A percentile compares a stretch with the other conserved stretches of the same genome.
Conservation (phyloP, 1,140 invertebrate species). For the Sitodiplosis mosellana region DNA sequence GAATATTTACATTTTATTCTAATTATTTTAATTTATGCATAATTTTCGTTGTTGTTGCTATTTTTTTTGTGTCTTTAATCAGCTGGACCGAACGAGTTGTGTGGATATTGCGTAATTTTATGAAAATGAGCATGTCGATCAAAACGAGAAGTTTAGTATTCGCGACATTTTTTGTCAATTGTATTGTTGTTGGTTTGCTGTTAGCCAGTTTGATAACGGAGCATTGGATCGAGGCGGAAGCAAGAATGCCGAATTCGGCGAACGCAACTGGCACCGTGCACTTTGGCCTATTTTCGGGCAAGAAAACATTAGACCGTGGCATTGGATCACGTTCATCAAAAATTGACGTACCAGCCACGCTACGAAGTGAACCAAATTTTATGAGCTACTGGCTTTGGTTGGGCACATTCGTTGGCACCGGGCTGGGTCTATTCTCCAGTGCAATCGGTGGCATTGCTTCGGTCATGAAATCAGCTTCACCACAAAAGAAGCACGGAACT, state of each 20-base stretch:
- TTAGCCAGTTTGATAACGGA: slow-evolving; percentile 71
- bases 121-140: slow-evolving; percentile 9
- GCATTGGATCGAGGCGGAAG: slow-evolving; percentile 67
- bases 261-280: slow-evolving; percentile 59
- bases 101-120: too few species aligned
- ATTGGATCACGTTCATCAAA: slow-evolving; percentile 50
- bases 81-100: too few species aligned
- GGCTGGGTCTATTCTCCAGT: slow-evolving; percentile 17
- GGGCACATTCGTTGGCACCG: slow-evolving; percentile 18
- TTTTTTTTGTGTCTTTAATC: too few species aligned
- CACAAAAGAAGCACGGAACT: slow-evolving; percentile 17
- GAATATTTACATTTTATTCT: too few species aligned
- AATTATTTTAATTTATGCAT: too few species aligned
- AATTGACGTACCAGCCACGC: slow-evolving; percentile 13
- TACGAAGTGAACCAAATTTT: slow-evolving; percentile 16
- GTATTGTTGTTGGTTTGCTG: slow-evolving; percentile 61
- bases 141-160: slow-evolving; percentile 43
- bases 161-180: slow-evolving; percentile 71
- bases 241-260: slow-evolving; percentile 34
- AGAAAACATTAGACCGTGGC: slow-evolving; percentile 61
- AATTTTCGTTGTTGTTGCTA: too few species aligned
- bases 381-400: slow-evolving; percentile 22
- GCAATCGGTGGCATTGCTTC: slow-evolving; percentile 21
- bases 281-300: slow-evolving; percentile 70
- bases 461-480: slow-evolving; percentile 19